Evolutionary conservation across 1,140 invertebrate genomes (phyloP), one percentile per base, ranked within the genome.

Genomic region (Euura saliciscinereae): DNA sequence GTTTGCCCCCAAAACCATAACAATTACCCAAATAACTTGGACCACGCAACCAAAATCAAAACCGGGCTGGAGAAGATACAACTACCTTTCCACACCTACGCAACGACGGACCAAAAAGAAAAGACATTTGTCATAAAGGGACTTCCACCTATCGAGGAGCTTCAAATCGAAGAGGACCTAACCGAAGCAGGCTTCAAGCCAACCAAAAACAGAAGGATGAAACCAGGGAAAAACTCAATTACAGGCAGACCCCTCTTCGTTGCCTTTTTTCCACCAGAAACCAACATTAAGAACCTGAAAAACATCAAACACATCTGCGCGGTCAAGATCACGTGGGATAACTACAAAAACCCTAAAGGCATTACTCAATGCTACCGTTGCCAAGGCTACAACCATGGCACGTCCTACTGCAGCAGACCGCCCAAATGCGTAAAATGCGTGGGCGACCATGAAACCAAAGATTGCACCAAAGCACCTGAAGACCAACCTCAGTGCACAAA

Each of bases 371-470:
- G 28, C 28, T 28, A 28, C 28, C 28, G 28, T 1, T 28, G 28
- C 28, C 28, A 28, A 1, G 28, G 28, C 28, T 28, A 28, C 28
- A 28, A 28, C 28, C 28, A 28, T 1, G 28, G 72, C 0, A 74
- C 77, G 2, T 13, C 42, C 0, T 73, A 77, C 69, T 80, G 78
- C 66, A 68, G 75, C 68, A 13, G 72, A 2, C 42, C 10, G 64
- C 75, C 70, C 2, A 68, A 44, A 72, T 76, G 75, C 44, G 75
- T 76, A 4, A 76, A 72, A 68, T 76, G 73, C 43, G 43, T 66
- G 3, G 65, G 66, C 7, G 6, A 45, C 11, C 72, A 75, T 43
- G n/a, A 43, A 44, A 72, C 75, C 4, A 43, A 59, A 3, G 65
- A 71, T 0, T 71, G 73, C 44, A 13, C 43, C 4, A 71, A 71